Conservation (phyloP, 2,797 vertebrate genomes). For the Erethizon dorsatum region DNA sequence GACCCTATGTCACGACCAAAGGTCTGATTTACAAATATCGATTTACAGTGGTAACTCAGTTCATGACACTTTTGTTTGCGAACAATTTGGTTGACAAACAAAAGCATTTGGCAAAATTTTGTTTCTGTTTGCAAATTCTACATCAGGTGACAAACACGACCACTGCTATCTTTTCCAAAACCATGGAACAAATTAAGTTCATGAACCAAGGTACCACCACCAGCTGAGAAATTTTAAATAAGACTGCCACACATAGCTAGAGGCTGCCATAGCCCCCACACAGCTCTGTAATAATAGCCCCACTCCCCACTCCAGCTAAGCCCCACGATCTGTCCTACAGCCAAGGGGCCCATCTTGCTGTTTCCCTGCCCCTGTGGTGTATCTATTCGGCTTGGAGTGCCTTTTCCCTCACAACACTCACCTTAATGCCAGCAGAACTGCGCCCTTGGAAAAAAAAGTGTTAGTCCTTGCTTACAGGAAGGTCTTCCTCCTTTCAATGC, state of each 20-base stretch:
- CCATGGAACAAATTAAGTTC: not conserved
- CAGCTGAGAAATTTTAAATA: not conserved
- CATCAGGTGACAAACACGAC: not conserved
- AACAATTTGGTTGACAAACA: not conserved
- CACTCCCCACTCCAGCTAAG: not conserved
- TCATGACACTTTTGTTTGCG: not conserved
- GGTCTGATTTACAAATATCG: not conserved
- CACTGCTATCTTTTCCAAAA: not conserved
- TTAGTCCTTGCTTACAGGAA: not conserved
- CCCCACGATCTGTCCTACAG: not conserved
- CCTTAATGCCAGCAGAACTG: not conserved
- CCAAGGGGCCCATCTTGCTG: not conserved
- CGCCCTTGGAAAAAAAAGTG: constrained; percentile 17
- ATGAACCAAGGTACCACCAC: not conserved
- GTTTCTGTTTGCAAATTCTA: not conserved
- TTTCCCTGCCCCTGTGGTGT: not conserved
- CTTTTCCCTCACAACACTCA: not conserved
- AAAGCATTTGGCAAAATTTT: not conserved
- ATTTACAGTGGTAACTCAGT: not conserved
- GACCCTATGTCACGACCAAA: not conserved
- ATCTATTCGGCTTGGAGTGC: not conserved
- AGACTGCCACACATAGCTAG: not conserved
- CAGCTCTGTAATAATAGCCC: not conserved
- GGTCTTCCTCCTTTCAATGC: not conserved
- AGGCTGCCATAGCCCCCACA: not conserved